Evolutionary conservation across 2,888 invertebrate genomes (phyloP).

Genomic region (Rugalucina vietnamica): DNA sequence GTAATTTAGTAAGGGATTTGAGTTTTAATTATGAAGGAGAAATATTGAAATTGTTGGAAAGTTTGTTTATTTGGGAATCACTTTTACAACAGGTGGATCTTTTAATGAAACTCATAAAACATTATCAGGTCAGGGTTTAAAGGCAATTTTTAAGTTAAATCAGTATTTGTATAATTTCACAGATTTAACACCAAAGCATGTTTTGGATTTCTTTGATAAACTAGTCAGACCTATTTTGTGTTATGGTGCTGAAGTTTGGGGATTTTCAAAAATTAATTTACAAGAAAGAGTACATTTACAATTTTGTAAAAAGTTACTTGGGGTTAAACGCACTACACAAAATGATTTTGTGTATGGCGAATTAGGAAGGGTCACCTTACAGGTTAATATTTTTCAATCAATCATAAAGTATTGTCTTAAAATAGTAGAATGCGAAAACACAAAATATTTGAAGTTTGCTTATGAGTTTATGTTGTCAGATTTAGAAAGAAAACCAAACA

Average conservation of each 20-base stretch:
- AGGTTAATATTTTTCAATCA: neutral
- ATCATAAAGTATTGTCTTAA: neutral
- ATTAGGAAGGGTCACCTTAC: neutral
- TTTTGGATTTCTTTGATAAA: conserved; percentile 3
- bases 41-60: neutral
- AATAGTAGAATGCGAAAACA: neutral
- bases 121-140: neutral
- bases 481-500: neutral
- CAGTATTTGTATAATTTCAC: conserved; percentile 5
- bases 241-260: neutral
- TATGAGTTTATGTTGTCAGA: neutral
- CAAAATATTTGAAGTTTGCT: neutral
- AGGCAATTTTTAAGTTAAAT: neutral
- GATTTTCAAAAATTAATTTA: neutral
- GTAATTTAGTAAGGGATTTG: neutral
- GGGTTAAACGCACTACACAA: conserved; percentile 21
- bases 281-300: conserved; percentile 9
- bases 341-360: conserved; percentile 34
- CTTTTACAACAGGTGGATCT: conserved; percentile 5
- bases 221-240: neutral
- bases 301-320: conserved; percentile 25
- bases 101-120: neutral
- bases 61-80: conserved; percentile 1
- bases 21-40: neutral
- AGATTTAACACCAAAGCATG: neutral